Evolutionary conservation across 2,888 invertebrate species (phyloP).

Genomic region (Pandemis heparana): DNA sequence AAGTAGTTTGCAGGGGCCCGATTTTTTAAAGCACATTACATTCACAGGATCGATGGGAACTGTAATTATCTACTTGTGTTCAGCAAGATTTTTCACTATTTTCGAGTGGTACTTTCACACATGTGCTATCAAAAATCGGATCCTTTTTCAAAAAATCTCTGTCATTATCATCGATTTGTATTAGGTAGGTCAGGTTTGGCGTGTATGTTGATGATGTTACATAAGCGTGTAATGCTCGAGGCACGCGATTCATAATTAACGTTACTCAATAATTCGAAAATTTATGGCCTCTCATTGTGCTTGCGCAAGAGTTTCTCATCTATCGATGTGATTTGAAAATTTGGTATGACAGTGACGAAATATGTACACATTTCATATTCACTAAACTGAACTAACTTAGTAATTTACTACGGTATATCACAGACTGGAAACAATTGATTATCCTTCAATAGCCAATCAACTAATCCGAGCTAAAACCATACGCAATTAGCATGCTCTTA

Average conservation of each 20-base stretch:
- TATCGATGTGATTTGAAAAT: not conserved
- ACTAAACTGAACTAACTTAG: not conserved
- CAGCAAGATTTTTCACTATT: no score
- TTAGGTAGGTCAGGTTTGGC: conserved; percentile 3
- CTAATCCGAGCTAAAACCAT: not conserved
- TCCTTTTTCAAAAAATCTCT: no score
- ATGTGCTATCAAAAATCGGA: no score
- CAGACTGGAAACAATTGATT: not conserved
- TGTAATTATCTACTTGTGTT: no score
- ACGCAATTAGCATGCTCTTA: no score
- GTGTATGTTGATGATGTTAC: not conserved
- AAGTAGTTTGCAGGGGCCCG: no score
- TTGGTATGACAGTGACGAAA: not conserved
- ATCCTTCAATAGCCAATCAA: not conserved
- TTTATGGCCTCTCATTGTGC: conserved; percentile 16
- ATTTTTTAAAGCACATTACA: no score
- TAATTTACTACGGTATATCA: not conserved
- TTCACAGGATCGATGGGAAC: no score
- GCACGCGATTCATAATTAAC: conserved; percentile 19
- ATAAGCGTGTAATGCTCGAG: conserved; percentile 11
- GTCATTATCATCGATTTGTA: not conserved
- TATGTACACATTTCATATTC: not conserved
- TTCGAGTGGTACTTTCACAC: no score
- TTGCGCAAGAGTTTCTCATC: not conserved
- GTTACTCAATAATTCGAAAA: conserved; percentile 35